Percentiles rank a stretch among this genome's conserved stretches.
Evolutionary conservation across 2,888 invertebrate species (phyloP).

Genomic region (Caenorhabditis plicata): DNA sequence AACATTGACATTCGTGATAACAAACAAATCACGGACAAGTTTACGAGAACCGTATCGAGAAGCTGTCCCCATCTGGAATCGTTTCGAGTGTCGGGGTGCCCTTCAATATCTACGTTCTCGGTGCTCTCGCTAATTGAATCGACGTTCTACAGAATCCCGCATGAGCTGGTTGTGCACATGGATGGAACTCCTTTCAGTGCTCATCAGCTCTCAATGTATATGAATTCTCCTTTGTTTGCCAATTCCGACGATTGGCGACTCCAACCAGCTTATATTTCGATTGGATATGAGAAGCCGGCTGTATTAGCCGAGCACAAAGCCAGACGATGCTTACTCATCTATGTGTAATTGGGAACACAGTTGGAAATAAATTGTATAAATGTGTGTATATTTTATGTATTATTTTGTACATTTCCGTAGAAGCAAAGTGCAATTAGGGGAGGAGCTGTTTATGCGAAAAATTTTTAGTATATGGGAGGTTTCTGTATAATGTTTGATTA

Average conservation of each 20-base stretch:
- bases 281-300: slow-evolving; percentile 35
- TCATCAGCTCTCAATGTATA: slow-evolving; percentile 23
- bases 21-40: slow-evolving; percentile 35
- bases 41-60: slow-evolving; percentile 22
- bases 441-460: too few species aligned
- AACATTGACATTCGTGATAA: slow-evolving; percentile 31
- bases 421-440: too few species aligned
- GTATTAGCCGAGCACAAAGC: slow-evolving; percentile 28
- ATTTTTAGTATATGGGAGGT: too few species aligned
- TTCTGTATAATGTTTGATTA: too few species aligned
- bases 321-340: slow-evolving; percentile 30
- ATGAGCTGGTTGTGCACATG: slow-evolving; percentile 32
- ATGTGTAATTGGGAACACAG: slow-evolving; percentile 11
- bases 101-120: slow-evolving; percentile 27
- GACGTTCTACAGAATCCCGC: slow-evolving; percentile 14
- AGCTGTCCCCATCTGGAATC: slow-evolving; percentile 27
- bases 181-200: slow-evolving; percentile 26
- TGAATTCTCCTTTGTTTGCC: slow-evolving; percentile 35
- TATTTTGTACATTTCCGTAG: too few species aligned
- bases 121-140: slow-evolving; percentile 42
- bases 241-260: slow-evolving; percentile 29
- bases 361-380: too few species aligned
- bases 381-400: too few species aligned
- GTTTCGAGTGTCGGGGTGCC: slow-evolving; percentile 35
- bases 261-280: slow-evolving; percentile 10